These are phyloP conservation scores for Tiliacea aurago DNA, from an alignment of 2,888 invertebrate species.

Conservation along the genomic window DNA sequence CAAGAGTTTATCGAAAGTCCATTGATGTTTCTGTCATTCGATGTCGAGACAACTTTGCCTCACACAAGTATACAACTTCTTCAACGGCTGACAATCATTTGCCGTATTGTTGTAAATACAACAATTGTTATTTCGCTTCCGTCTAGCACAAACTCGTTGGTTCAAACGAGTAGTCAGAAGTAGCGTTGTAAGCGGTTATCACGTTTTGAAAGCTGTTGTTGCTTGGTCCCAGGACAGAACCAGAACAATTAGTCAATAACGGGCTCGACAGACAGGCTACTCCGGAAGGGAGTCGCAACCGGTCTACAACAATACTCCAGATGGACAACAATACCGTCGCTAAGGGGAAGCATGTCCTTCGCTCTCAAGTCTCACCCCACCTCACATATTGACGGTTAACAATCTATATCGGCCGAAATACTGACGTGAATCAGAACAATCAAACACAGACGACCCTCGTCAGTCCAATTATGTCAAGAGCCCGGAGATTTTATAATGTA, in stretches of 20 bases:
- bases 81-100: slow-evolving; percentile 26
- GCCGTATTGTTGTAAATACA: slow-evolving; percentile 35
- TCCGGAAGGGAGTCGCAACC: slow-evolving; percentile 80
- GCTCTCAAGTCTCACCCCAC: slow-evolving; percentile 70
- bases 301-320: slow-evolving; percentile 77
- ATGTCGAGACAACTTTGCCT: slow-evolving; percentile 7
- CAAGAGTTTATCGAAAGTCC: slow-evolving; percentile 43
- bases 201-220: slow-evolving; percentile 43
- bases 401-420: slow-evolving; percentile 77
- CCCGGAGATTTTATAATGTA: slow-evolving; percentile 56
- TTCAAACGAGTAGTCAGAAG: slow-evolving; percentile 25
- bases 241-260: slow-evolving; percentile 74
- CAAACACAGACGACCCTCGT: slow-evolving; percentile 78
- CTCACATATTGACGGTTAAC: slow-evolving; percentile 78
- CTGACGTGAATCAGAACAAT: slow-evolving; percentile 80
- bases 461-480: slow-evolving; percentile 79
- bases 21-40: slow-evolving; percentile 42
- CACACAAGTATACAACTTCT: slow-evolving; percentile 33
- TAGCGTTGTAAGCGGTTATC: slow-evolving; percentile 36
- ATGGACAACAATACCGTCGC: slow-evolving; percentile 79
- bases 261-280: slow-evolving; percentile 69
- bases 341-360: slow-evolving; percentile 80
- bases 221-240: slow-evolving; percentile 54
- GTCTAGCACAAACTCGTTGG: slow-evolving; percentile 40
- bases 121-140: slow-evolving; percentile 33